Evolutionary conservation across 2,797 vertebrate genomes (phyloP).

Genomic region (Xyrichtys novacula): DNA sequence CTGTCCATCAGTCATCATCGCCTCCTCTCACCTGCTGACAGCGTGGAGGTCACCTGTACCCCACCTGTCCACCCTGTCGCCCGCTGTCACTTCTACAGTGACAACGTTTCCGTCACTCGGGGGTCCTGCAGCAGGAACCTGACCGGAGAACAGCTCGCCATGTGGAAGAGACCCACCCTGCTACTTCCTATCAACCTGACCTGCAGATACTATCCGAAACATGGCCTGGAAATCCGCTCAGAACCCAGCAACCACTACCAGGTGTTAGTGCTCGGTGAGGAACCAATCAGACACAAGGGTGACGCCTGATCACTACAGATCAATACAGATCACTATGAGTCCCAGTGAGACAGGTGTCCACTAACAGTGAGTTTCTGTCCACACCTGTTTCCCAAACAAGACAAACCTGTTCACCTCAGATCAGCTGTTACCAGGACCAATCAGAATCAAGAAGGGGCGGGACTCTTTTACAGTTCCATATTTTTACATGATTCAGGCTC

Average conservation of each 20-base stretch:
- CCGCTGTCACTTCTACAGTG: background rate
- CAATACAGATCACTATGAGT: too few relatives aligned
- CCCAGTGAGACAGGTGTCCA: too few relatives aligned
- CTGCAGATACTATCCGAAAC: conserved; percentile 11
- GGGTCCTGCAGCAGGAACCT: conserved; percentile 27
- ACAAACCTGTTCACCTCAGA: too few relatives aligned
- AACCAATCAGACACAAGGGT: background rate
- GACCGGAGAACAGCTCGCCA: background rate
- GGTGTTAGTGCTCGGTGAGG: conserved; percentile 26
- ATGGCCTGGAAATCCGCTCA: background rate
- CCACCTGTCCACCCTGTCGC: background rate
- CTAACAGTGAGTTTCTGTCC: too few relatives aligned
- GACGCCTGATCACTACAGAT: too few relatives aligned
- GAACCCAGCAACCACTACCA: conserved; percentile 13
- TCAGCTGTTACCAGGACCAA: too few relatives aligned
- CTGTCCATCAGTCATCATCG: background rate
- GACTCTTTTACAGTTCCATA: too few relatives aligned
- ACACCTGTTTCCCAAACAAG: too few relatives aligned
- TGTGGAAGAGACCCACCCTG: background rate
- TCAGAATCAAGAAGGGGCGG: too few relatives aligned
- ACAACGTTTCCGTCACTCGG: accelerated
- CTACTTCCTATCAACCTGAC: conserved; percentile 33
- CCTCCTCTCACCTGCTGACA: background rate
- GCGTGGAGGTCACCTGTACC: background rate
- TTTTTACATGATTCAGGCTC: too few relatives aligned